phyloP scores from a whole-genome alignment of 2,888 invertebrate species.

The Sipunculus nudus region DNA sequence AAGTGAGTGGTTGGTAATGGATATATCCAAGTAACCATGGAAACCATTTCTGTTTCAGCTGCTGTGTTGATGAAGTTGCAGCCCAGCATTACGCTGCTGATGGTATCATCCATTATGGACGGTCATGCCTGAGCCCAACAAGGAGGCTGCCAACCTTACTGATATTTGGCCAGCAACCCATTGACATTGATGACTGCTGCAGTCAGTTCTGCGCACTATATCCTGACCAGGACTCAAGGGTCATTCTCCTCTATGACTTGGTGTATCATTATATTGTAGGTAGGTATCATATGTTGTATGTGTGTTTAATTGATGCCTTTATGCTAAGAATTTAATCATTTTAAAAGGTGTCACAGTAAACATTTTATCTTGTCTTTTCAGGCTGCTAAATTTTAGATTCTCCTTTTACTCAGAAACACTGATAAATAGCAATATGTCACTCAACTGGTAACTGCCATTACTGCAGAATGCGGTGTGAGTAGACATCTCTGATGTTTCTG shows the following conservation, averaged over 20 bases:
- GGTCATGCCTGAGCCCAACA: conserved; percentile 81
- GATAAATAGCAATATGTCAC: too few relatives aligned
- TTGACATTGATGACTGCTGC: conserved; percentile 69
- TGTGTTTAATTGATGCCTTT: background rate
- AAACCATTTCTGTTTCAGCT: conserved; percentile 71
- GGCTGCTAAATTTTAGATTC: too few relatives aligned
- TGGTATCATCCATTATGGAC: conserved; percentile 90
- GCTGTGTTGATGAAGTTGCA: conserved; percentile 89
- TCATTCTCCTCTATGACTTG: conserved; percentile 67
- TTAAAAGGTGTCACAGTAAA: too few relatives aligned
- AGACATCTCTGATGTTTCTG: too few relatives aligned
- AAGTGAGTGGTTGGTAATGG: background rate
- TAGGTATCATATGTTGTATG: conserved; percentile 42
- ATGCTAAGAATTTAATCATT: too few relatives aligned
- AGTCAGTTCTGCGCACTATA: too few relatives aligned
- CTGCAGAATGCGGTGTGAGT: too few relatives aligned
- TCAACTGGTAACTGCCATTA: too few relatives aligned
- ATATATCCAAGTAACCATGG: background rate
- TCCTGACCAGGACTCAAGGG: conserved; percentile 40
- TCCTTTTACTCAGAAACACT: too few relatives aligned
- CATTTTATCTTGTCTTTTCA: too few relatives aligned
- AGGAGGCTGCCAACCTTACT: conserved; percentile 76
- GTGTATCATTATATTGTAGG: conserved; percentile 58
- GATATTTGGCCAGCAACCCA: conserved; percentile 67
- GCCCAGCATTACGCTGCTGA: conserved; percentile 88